Conservation (phyloP, 53 echinoderm and acorn worm species). For the Apostichopus leukothele region DNA sequence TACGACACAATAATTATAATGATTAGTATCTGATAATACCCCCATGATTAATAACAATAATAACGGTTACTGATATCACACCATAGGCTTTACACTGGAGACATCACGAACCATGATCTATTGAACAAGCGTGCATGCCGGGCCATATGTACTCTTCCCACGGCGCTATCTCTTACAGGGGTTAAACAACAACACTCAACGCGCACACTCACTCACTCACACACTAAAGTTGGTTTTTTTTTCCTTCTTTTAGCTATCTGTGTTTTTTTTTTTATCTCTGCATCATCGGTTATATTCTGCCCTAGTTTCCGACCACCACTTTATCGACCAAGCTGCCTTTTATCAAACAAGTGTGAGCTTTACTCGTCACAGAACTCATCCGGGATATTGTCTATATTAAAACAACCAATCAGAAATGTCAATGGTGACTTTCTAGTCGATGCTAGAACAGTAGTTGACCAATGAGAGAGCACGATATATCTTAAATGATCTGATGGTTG, state of each 20-base stretch:
- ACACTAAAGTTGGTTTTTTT: too few relatives aligned
- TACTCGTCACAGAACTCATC: not conserved
- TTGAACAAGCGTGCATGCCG: conserved; percentile 21
- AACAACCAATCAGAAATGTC: not conserved
- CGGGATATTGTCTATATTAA: not conserved
- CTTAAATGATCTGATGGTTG: not conserved
- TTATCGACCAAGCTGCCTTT: not conserved
- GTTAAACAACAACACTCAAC: not conserved
- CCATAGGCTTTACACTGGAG: not conserved
- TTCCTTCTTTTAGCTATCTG: not conserved
- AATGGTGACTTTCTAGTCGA: not conserved
- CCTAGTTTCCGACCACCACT: not conserved
- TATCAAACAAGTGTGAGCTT: not conserved
- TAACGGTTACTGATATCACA: too few relatives aligned
- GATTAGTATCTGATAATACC: not conserved
- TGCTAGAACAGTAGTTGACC: not conserved
- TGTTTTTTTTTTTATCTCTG: not conserved
- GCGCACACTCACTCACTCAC: not conserved
- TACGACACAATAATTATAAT: not conserved
- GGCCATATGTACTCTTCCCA: conserved; percentile 24
- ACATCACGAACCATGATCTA: conserved; percentile 9
- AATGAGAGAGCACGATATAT: not conserved
- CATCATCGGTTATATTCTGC: not conserved
- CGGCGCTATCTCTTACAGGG: conserved; percentile 22
- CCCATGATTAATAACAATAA: too few relatives aligned